Base-by-base conservation (phyloP, 2,113 vertebrate species). In the Brachyistius frenatus region DNA sequence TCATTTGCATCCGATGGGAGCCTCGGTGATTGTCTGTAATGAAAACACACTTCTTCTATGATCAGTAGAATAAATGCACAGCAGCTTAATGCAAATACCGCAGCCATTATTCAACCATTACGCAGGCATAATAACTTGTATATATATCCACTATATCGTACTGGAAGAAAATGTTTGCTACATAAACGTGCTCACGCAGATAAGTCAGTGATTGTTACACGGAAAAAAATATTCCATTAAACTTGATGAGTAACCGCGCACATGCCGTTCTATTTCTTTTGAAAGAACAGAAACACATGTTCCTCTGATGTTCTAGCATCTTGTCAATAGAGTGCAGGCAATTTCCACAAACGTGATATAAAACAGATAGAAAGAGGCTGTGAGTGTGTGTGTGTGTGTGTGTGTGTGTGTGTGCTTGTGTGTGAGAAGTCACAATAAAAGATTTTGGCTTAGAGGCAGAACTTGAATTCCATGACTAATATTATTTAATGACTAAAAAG, bases 381-480 rank as follows among this genome's bases (percentile, higher is more conserved):
- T 23, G 37, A 30, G 50, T 63, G 57, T 39, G 47, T 36, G 35
- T n/a, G 74, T 57, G 61, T 62, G 53, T n/a, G n/a, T n/a, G n/a
- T n/a, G n/a, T n/a, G n/a, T n/a, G 69, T 44, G 44, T 52, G n/a
- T 37, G 41, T 32, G 63, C 31, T 14, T 50, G 39, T 32, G 33
- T 50, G 63, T 33, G 55, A 49, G 57, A 31, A 8, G 41, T n/a
- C 60, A 76, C 50, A 39, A 37, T 79, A 60, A 73, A 89, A 5
- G 70, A 81, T 70, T 74, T 57, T 90, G 50, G 86, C 88, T 91
- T 3, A 36, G 35, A 89, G 91, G 84, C 86, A 83, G 65, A 68
- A 74, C 52, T 88, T 86, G 39, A 92, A 88, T 77, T 89, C 76
- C 89, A 82, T 87, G 84, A 92, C 89, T 90, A 91, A 92, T 89